phyloP scores from a whole-genome alignment of 2,888 invertebrate genomes.

The Acanthacorydalis orientalis region DNA sequence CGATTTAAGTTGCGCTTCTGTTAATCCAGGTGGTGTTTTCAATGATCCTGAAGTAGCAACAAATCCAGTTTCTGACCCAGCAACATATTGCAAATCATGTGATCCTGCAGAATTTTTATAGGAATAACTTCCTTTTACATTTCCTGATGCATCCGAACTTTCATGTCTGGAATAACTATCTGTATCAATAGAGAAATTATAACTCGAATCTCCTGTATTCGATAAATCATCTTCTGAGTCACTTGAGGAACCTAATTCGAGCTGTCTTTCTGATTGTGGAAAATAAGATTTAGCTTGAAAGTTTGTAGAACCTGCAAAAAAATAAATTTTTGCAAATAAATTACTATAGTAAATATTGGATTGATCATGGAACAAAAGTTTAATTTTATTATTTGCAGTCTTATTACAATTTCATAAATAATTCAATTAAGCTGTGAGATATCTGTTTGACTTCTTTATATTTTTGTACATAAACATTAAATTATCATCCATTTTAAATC shows the following conservation, averaged over 20 bases:
- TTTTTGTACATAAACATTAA: no score
- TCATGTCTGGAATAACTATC: conserved; percentile 9
- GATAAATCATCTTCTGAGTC: conserved; percentile 4
- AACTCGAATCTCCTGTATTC: conserved; percentile 10
- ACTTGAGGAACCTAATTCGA: background rate
- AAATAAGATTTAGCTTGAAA: no score
- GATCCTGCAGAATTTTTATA: conserved; percentile 8
- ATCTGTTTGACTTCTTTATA: no score
- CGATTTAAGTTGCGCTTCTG: conserved; percentile 1
- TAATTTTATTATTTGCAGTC: no score
- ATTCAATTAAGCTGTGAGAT: no score
- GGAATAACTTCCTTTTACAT: conserved; percentile 9
- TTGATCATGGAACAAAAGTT: no score
- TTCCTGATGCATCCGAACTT: conserved; percentile 8
- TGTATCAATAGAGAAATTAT: conserved; percentile 11
- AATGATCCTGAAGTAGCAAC: conserved; percentile 13
- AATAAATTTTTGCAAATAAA: no score
- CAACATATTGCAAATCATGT: conserved; percentile 10
- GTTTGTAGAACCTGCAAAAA: no score
- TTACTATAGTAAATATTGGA: no score
- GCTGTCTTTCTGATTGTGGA: no score
- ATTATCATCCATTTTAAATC: no score
- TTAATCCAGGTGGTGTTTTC: conserved; percentile 8
- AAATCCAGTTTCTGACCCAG: conserved; percentile 13
- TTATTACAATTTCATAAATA: no score